Percentiles rank a stretch among this genome's conserved stretches.
Conservation (phyloP, 1,140 invertebrate genomes). For the Calephelis virginiensis region DNA sequence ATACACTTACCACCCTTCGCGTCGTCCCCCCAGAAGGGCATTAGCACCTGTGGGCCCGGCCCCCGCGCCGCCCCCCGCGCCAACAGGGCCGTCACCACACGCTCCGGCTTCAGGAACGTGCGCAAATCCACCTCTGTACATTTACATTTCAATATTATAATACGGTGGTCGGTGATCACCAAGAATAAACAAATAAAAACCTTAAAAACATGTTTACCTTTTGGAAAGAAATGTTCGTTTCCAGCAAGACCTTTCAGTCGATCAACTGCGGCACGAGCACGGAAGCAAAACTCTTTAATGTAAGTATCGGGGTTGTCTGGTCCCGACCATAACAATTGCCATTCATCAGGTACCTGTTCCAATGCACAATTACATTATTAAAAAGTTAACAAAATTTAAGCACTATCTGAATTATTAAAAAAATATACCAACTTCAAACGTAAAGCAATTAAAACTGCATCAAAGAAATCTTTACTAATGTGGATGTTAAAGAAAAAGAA, state of each 20-base stretch:
- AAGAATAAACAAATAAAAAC: neutral
- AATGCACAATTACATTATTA: no score
- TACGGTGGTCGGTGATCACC: no score
- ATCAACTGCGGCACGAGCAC: conserved; percentile 45
- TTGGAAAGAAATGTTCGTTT: conserved; percentile 40
- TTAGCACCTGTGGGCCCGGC: conserved; percentile 9
- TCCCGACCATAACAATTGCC: conserved; percentile 58
- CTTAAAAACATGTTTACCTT: conserved; percentile 31
- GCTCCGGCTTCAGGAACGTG: conserved; percentile 41
- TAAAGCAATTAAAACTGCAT: no score
- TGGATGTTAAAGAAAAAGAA: no score
- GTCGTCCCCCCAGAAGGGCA: conserved; percentile 3
- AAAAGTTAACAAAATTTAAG: no score
- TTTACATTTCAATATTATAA: neutral
- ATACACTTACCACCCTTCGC: neutral
- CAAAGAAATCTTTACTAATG: no score
- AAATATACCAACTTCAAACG: no score
- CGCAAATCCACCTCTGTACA: conserved; percentile 51
- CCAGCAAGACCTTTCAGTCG: conserved; percentile 25
- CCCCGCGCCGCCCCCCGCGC: conserved; percentile 36
- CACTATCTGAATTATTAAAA: no score
- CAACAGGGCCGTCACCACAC: conserved; percentile 43
- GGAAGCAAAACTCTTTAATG: conserved; percentile 49
- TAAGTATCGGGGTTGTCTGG: conserved; percentile 46
- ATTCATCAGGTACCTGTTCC: conserved; percentile 51